These are phyloP conservation scores for Sparus aurata DNA, from an alignment of 2,797 vertebrate genomes.

Conservation along the genomic window DNA sequence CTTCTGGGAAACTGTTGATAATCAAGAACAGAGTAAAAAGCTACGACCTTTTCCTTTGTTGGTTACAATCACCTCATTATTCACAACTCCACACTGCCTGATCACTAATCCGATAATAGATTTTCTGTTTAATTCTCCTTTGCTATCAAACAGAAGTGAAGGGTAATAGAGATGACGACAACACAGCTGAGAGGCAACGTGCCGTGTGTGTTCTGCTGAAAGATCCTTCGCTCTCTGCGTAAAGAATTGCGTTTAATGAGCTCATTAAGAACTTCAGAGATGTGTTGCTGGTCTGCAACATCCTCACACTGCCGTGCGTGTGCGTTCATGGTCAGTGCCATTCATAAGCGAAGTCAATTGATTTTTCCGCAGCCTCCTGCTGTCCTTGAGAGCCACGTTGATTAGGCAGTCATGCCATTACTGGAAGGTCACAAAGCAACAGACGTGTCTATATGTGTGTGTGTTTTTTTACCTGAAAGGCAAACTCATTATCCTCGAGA, in stretches of 20 bases:
- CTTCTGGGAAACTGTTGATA: background rate
- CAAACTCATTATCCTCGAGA: background rate
- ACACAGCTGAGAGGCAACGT: background rate
- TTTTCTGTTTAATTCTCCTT: background rate
- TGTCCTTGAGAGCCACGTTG: conserved; percentile 8
- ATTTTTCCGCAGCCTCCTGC: background rate
- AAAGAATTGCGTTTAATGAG: conserved; percentile 57
- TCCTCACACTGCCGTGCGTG: conserved; percentile 4
- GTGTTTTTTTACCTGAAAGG: no score
- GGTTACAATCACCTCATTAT: conserved; percentile 11
- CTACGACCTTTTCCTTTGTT: background rate
- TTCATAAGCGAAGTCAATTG: conserved; percentile 25
- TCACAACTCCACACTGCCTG: background rate
- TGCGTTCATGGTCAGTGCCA: background rate
- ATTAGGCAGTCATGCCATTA: background rate
- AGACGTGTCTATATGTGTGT: background rate
- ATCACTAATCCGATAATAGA: conserved; percentile 1
- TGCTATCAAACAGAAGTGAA: background rate
- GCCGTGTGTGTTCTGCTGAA: background rate
- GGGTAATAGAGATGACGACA: background rate
- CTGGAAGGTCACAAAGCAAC: conserved; percentile 30
- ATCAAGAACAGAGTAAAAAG: background rate
- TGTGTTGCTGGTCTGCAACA: background rate
- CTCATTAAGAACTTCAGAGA: conserved; percentile 55
- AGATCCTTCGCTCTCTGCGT: conserved; percentile 26